These are phyloP conservation scores for Pantherophis alleghaniensis DNA, from an alignment of 2,797 vertebrate species.

Conservation along the genomic window DNA sequence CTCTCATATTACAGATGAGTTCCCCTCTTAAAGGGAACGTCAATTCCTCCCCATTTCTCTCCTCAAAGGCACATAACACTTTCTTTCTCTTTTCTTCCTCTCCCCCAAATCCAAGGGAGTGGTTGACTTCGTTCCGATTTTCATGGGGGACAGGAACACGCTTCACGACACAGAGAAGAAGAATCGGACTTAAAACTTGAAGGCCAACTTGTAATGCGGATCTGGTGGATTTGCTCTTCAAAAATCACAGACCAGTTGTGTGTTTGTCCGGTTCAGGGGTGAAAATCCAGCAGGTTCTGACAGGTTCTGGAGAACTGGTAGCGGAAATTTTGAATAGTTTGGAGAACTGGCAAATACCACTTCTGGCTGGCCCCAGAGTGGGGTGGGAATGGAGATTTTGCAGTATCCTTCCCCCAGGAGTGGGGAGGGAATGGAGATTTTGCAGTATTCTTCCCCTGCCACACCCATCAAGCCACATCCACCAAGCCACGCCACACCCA, in stretches of 20 bases:
- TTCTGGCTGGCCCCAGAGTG: no score
- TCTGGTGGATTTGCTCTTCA: neutral
- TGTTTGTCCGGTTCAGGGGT: no score
- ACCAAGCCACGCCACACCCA: no score
- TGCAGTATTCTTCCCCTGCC: no score
- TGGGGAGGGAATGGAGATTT: no score
- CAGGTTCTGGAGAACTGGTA: no score
- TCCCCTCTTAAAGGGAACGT: constrained; percentile 62
- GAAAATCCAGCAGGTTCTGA: no score
- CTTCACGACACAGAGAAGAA: neutral
- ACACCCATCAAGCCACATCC: no score
- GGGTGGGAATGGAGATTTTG: no score
- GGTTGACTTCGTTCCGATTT: neutral
- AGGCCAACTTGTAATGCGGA: neutral
- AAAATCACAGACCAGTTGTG: neutral
- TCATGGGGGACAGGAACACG: neutral
- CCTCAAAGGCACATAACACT: constrained; percentile 26
- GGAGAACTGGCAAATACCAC: no score
- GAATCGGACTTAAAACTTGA: neutral
- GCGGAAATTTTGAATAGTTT: no score
- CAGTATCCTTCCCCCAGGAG: no score
- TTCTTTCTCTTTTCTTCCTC: constrained; percentile 44
- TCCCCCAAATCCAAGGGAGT: neutral
- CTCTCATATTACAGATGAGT: constrained; percentile 57
- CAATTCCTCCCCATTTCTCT: neutral